phyloP scores from a whole-genome alignment of 2,113 vertebrate species.

The Phoxinus phoxinus region DNA sequence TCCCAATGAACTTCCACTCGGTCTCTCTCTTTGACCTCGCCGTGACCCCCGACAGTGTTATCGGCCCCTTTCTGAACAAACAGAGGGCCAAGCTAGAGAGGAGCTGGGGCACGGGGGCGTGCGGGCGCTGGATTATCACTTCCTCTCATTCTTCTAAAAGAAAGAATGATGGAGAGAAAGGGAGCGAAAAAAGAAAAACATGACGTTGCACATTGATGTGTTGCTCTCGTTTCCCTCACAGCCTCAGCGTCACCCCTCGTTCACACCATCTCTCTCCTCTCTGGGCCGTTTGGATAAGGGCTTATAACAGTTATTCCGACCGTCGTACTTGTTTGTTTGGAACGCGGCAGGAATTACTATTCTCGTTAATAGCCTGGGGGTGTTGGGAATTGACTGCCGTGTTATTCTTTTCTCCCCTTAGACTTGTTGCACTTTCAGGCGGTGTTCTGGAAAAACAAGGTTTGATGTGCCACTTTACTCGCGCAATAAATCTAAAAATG shows the following conservation, averaged over 20 bases:
- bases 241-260: conserved; percentile 48
- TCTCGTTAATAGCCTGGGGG: conserved; percentile 42
- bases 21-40: conserved; percentile 78
- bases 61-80: conserved; percentile 64
- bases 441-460: conserved; percentile 42
- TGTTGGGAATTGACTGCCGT: conserved; percentile 39
- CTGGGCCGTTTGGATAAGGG: conserved; percentile 51
- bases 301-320: conserved; percentile 57
- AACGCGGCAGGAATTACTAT: conserved; percentile 50
- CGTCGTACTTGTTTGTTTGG: conserved; percentile 61
- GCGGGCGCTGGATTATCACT: conserved; percentile 61
- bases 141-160: conserved; percentile 67
- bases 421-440: conserved; percentile 42
- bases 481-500: conserved; percentile 42
- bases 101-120: conserved; percentile 24
- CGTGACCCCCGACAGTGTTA: conserved; percentile 74
- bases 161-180: conserved; percentile 49
- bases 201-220: conserved; percentile 54
- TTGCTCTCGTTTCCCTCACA: conserved; percentile 50
- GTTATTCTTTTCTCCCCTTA: conserved; percentile 39
- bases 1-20: conserved; percentile 84
- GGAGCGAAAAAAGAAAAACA: conserved; percentile 46
- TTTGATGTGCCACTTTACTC: conserved; percentile 47
- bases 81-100: conserved; percentile 50
- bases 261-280: conserved; percentile 39